Evolutionary conservation across 2,888 invertebrate species (phyloP).

Genomic region (Drosophila cognata): DNA sequence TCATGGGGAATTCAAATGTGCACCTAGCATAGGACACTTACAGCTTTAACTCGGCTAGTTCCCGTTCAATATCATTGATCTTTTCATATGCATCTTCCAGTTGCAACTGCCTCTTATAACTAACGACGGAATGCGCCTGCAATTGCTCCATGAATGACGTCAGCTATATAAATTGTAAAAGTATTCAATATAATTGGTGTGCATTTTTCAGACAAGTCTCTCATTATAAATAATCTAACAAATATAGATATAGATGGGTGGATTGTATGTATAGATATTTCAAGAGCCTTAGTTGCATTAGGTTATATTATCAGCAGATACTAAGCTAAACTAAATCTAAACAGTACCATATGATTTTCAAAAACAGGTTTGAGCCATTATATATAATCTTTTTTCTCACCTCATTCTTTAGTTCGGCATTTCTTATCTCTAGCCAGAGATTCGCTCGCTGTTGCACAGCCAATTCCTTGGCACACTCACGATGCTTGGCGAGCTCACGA

Average conservation of each 20-base stretch:
- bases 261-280: neutral
- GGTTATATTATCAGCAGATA: neutral
- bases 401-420: conserved; percentile 42
- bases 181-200: neutral
- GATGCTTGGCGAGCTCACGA: conserved; percentile 32
- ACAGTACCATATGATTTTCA: neutral
- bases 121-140: conserved; percentile 12
- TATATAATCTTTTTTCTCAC: conserved; percentile 10
- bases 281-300: neutral
- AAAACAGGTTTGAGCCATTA: neutral
- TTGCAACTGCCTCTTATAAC: conserved; percentile 24
- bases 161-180: conserved; percentile 17
- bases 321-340: neutral
- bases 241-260: neutral
- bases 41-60: conserved; percentile 25
- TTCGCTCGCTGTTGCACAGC: conserved; percentile 40
- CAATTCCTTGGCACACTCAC: conserved; percentile 28
- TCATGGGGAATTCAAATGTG: neutral
- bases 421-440: conserved; percentile 24
- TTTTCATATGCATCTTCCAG: conserved; percentile 16
- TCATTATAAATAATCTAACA: neutral
- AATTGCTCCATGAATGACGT: conserved; percentile 33
- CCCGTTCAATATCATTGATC: conserved; percentile 31
- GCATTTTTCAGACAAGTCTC: neutral
- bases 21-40: conserved; percentile 21